Evolutionary conservation across 2,113 vertebrate species (phyloP).

Genomic region (Charadrius vociferus): DNA sequence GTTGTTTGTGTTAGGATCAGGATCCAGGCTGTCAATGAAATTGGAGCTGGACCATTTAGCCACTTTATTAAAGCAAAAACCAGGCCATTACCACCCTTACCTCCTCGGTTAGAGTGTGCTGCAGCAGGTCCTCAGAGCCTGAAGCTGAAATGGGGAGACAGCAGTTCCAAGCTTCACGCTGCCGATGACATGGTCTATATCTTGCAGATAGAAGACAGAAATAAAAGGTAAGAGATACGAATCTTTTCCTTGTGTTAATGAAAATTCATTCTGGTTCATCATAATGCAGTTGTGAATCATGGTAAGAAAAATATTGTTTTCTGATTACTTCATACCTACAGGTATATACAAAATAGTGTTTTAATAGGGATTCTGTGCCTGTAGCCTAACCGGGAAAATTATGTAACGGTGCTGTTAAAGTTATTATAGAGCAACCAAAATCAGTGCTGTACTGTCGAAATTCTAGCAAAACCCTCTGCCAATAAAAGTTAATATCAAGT

Average conservation of each 20-base stretch:
- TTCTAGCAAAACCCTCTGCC: not conserved
- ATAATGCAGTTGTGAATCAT: not conserved
- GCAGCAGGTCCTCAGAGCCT: constrained; percentile 95
- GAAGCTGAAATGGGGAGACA: constrained; percentile 96
- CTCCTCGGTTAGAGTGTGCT: constrained; percentile 92
- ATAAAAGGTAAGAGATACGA: constrained; percentile 82
- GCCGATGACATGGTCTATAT: constrained; percentile 87
- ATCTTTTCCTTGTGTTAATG: not conserved
- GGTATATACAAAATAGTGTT: not conserved
- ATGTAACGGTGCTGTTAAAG: not conserved
- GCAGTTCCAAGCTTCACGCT: constrained; percentile 78
- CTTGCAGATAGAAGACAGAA: constrained; percentile 93
- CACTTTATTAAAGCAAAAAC: constrained; percentile 86
- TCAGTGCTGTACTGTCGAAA: not conserved
- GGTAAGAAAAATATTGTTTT: not conserved
- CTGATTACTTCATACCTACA: not conserved
- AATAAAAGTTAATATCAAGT: not conserved
- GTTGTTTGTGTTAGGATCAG: constrained; percentile 77
- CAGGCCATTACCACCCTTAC: constrained; percentile 88
- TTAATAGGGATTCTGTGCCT: not conserved
- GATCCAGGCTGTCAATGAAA: constrained; percentile 92
- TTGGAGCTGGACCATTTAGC: constrained; percentile 90
- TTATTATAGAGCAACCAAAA: not conserved
- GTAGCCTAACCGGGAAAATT: not conserved
- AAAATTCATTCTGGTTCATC: not conserved